A percentile compares a stretch with the other conserved stretches of the same genome.
phyloP scores from a whole-genome alignment of 2,113 vertebrate genomes.

The Apteryx mantelli region DNA sequence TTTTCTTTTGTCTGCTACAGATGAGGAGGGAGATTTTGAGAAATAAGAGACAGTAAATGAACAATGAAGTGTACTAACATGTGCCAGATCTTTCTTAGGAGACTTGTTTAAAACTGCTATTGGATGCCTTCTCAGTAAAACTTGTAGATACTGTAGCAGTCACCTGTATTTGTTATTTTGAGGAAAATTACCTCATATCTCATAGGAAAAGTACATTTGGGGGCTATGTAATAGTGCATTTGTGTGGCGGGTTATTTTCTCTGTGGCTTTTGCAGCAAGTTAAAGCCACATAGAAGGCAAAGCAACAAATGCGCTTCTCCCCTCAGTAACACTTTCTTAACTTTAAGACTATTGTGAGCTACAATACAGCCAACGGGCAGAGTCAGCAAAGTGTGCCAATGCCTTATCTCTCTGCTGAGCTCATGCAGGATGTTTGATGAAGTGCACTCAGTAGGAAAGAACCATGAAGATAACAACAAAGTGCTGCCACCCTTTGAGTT shows the following conservation, averaged over 20 bases:
- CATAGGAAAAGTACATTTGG: neutral
- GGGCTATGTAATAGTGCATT: neutral
- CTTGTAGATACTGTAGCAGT: neutral
- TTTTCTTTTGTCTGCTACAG: neutral
- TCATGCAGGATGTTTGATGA: neutral
- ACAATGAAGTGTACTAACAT: neutral
- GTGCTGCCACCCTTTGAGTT: neutral
- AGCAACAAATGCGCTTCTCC: neutral
- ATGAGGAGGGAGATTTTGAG: neutral
- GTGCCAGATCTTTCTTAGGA: neutral
- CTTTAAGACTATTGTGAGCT: neutral
- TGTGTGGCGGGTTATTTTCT: neutral
- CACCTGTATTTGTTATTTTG: neutral
- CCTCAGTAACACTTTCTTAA: neutral
- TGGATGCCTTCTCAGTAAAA: neutral
- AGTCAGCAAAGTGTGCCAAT: neutral
- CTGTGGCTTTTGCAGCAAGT: neutral
- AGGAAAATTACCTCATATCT: neutral
- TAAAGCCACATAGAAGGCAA: neutral
- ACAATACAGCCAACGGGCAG: neutral
- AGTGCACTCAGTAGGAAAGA: neutral
- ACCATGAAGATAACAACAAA: neutral
- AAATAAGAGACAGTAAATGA: neutral
- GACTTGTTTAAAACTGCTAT: neutral
- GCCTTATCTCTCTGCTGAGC: constrained; percentile 11